Evolutionary conservation across 2,113 vertebrate genomes (phyloP), one percentile per base, ranked within the genome.

Genomic region (Sylvietta virens): DNA sequence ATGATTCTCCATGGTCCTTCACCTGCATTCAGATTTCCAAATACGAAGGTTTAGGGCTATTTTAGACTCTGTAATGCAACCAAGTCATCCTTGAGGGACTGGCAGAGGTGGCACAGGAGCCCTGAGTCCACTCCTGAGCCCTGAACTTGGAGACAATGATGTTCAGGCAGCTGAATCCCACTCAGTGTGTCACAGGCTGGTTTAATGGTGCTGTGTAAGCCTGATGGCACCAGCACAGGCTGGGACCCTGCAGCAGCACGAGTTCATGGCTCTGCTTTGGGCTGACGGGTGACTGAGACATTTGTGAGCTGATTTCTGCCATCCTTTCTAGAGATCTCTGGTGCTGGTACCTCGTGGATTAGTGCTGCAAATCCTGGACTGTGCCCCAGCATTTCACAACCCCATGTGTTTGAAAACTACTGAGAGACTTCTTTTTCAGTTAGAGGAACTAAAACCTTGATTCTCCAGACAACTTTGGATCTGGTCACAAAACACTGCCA

Each of bases 101-200:
- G 51, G 9, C 31, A 66, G 37, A 13, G 11, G 10, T 0, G 0
- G 13, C 31, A 21, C 10, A 31, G 50, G 45, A 73, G 27, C 23
- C 22, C 7, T 11, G 45, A 54, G 24, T 17, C 44, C 31, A 20
- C 7, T 17, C 35, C 18, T n/a, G 30, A 39, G 5, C 13, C 35
- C 57, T 27, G 67, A 21, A 57, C 51, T 0, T 39, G 51, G 8
- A 45, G 33, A n/a, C 30, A 51, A 8, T n/a, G 33, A 11, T 5
- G 11, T 30, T 47, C 80, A 74, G 70, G 70, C 19, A 35, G 7
- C 35, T 7, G 51, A 42, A 40, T 44, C 37, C 70, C 33, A 60
- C 14, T 7, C 37, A 28, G 15, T 2, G 6, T 39, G 65, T 51
- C 50, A 31, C 33, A 14, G 69, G 50, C 56, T 56, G 69, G 15